A percentile compares a stretch with the other conserved stretches of the same genome.
These are phyloP conservation scores for Hypanus sabinus DNA, from an alignment of 2,113 vertebrate species.

Conservation along the genomic window DNA sequence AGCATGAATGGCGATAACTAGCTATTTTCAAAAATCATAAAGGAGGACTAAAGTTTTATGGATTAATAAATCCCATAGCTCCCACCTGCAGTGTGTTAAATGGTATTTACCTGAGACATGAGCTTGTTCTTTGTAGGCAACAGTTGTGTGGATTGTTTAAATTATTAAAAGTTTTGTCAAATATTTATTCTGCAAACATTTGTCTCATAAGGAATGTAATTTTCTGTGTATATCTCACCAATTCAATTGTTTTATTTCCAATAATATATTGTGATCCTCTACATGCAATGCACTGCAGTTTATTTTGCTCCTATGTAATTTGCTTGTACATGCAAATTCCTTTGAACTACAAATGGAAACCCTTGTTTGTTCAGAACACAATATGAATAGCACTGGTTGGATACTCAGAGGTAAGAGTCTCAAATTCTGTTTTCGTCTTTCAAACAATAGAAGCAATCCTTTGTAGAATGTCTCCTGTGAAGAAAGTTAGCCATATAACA, in stretches of 20 bases:
- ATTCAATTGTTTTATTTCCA: background rate
- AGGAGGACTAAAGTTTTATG: background rate
- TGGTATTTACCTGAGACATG: background rate
- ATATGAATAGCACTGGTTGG: background rate
- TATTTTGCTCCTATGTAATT: background rate
- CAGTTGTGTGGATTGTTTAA: background rate
- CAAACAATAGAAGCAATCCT: background rate
- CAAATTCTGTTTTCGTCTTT: background rate
- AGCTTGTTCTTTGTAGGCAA: background rate
- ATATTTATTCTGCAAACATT: background rate
- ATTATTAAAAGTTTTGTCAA: background rate
- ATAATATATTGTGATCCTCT: too few relatives aligned
- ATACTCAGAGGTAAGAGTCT: background rate
- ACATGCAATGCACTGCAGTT: background rate
- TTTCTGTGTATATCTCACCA: background rate
- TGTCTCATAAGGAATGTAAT: background rate
- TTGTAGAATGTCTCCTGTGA: background rate
- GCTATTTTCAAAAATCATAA: background rate
- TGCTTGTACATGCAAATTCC: background rate
- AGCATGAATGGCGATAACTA: background rate
- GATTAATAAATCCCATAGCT: background rate
- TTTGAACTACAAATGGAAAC: background rate
- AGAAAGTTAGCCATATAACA: background rate
- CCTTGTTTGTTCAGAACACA: background rate
- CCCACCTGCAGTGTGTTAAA: background rate